Base-by-base conservation (phyloP, 2,113 vertebrate genomes). In the Heteronetta atricapilla region DNA sequence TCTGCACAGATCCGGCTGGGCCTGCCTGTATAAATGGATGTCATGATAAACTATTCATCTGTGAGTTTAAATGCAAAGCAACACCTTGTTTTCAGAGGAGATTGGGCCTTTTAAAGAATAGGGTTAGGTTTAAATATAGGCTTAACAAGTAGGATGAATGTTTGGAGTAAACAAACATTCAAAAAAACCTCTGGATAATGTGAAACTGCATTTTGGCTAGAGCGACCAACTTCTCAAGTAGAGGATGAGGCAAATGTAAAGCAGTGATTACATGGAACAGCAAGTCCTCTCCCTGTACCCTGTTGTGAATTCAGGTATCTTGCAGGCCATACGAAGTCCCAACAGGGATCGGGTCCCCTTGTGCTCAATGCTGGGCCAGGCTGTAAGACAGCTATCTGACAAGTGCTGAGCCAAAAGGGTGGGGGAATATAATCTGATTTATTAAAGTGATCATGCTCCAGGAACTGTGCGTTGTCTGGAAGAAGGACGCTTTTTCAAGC, bases 401-500 rank as follows among this genome's bases (percentile, higher is more conserved):
- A 29, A 68, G 1, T 14, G 67, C n/a, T 7, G 53, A 8, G 23
- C 17, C 38, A 55, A 33, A 83, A 66, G 31, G n/a, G 53, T 36
- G 13, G 0, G 2, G 55, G 38, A 67, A 11, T 3, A 4, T 18
- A 31, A 10, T 14, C 36, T 11, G 55, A 40, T 22, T 9, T 44
- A 13, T 13, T 19, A 8, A 40, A 23, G 11, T 42, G 60, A 3
- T 12, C 10, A 33, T 48, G 69, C 67, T 33, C 40, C 67, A 25
- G 53, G 18, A 25, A 13, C 6, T 1, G 0, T 5, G 38, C 0
- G 0, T 40, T 33, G 20, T 25, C 53, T 68, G 55, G 11, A 48
- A 50, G 38, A 68, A 23, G 46, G 20, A 1, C 6, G 2, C 1
- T 13, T 11, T 26, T 60, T 40, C 29, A 34, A 13, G 25, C 8